phyloP scores from a whole-genome alignment of 2,797 vertebrate species.

The Anableps anableps region DNA sequence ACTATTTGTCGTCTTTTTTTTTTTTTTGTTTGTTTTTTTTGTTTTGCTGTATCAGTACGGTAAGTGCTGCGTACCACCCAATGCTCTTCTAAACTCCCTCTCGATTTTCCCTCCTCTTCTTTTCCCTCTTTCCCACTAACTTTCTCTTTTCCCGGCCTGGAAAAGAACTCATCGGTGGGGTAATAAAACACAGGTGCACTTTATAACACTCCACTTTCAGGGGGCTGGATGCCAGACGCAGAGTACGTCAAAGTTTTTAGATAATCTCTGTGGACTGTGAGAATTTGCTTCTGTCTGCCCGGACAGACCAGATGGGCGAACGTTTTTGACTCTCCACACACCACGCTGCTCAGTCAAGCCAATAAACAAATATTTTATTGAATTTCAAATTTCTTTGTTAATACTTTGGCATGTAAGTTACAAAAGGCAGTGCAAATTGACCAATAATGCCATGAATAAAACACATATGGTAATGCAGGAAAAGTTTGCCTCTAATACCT shows the following conservation, averaged over 20 bases:
- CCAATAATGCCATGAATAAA: background rate
- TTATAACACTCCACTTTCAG: conserved; percentile 42
- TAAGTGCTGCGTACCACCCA: background rate
- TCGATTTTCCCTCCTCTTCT: background rate
- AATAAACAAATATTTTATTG: background rate
- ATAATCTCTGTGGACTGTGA: conserved; percentile 46
- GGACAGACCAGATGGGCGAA: conserved; percentile 32
- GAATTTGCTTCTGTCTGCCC: conserved; percentile 43
- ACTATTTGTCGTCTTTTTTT: background rate
- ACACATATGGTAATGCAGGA: background rate
- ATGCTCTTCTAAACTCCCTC: background rate
- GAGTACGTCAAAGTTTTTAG: conserved; percentile 30
- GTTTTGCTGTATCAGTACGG: conserved; percentile 6
- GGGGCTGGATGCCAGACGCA: conserved; percentile 44
- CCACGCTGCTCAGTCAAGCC: conserved; percentile 1
- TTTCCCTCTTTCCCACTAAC: background rate
- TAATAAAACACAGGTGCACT: conserved; percentile 73
- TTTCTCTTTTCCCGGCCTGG: conserved; percentile 25
- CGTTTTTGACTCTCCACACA: conserved; percentile 14
- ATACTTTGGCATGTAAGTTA: background rate
- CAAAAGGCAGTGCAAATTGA: background rate
- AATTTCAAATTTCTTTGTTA: background rate
- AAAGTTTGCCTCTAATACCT: background rate
- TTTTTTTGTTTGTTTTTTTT: background rate
- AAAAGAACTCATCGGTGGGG: conserved; percentile 41